Percentiles rank a stretch among this genome's conserved stretches.
phyloP scores from a whole-genome alignment of 1,140 invertebrate genomes.

The Zaprionus ghesquierei region DNA sequence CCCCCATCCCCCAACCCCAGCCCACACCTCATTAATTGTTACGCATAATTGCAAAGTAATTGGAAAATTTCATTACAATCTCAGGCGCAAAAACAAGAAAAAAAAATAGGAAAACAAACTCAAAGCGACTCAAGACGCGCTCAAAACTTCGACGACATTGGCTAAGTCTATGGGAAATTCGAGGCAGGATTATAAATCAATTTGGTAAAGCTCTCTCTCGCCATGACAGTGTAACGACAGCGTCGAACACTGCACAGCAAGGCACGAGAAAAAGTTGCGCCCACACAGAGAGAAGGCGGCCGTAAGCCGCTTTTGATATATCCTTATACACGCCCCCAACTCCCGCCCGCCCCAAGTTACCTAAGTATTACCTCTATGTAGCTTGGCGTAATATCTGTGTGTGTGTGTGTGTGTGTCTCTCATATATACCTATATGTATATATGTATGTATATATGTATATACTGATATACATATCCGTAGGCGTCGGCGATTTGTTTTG shows the following conservation, averaged over 20 bases:
- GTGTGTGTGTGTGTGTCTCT: not conserved
- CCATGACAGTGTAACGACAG: slow-evolving; percentile 50
- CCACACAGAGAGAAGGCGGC: slow-evolving; percentile 27
- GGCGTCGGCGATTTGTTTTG: slow-evolving; percentile 73
- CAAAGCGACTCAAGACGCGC: slow-evolving; percentile 3
- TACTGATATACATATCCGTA: slow-evolving; percentile 29
- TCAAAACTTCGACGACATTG: slow-evolving; percentile 21
- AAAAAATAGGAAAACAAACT: not conserved
- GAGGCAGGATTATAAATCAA: slow-evolving; percentile 76
- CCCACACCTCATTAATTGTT: slow-evolving; percentile 49
- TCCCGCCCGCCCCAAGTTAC: not conserved
- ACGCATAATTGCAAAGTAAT: slow-evolving; percentile 77
- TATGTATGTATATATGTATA: slow-evolving; percentile 14
- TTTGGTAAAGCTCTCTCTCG: slow-evolving; percentile 56
- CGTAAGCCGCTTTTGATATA: slow-evolving; percentile 68
- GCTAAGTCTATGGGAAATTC: slow-evolving; percentile 33
- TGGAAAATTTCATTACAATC: slow-evolving; percentile 73
- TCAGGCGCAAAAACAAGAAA: slow-evolving; percentile 1
- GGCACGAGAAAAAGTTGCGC: slow-evolving; percentile 52
- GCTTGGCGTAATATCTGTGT: slow-evolving; percentile 16
- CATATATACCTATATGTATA: slow-evolving; percentile 29
- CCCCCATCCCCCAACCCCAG: not conserved
- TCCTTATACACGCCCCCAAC: not conserved
- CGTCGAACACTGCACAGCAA: slow-evolving; percentile 15
- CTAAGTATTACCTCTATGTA: slow-evolving; percentile 15